These are phyloP conservation scores for Sinotaia quadrata DNA, from an alignment of 2,888 invertebrate species.

Conservation along the genomic window DNA sequence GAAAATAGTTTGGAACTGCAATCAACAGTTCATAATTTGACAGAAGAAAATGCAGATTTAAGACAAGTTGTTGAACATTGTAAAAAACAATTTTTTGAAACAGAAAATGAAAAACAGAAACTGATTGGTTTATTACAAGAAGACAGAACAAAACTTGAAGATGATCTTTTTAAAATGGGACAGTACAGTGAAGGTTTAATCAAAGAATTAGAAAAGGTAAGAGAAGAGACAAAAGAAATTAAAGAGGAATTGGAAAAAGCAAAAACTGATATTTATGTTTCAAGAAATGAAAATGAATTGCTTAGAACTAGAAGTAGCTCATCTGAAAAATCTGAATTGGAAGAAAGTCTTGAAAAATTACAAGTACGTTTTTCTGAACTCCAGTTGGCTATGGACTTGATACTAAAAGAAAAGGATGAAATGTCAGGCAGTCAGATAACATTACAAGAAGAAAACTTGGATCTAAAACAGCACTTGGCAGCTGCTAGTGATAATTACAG, in stretches of 20 bases:
- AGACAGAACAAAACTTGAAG: constrained; percentile 14
- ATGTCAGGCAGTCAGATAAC: constrained; percentile 27
- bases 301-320: constrained; percentile 17
- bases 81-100: neutral
- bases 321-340: constrained; percentile 20
- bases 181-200: constrained; percentile 19
- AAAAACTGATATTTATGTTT: constrained; percentile 18
- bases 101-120: constrained; percentile 17
- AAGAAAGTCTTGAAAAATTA: constrained; percentile 23
- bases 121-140: constrained; percentile 17
- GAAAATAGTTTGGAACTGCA: constrained; percentile 16
- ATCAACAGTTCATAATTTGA: neutral
- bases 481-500: constrained; percentile 19
- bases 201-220: constrained; percentile 33
- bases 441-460: constrained; percentile 25
- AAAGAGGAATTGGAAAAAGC: constrained; percentile 24
- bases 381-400: constrained; percentile 16
- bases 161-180: constrained; percentile 4
- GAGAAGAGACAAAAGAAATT: constrained; percentile 22
- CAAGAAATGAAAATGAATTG: constrained; percentile 2
- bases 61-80: constrained; percentile 10
- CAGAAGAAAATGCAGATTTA: neutral
- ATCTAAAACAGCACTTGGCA: constrained; percentile 27
- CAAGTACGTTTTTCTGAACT: constrained; percentile 20
- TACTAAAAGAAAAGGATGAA: constrained; percentile 32